Base-by-base conservation (phyloP, 2,113 vertebrate genomes). In the Macquaria ambigua region DNA sequence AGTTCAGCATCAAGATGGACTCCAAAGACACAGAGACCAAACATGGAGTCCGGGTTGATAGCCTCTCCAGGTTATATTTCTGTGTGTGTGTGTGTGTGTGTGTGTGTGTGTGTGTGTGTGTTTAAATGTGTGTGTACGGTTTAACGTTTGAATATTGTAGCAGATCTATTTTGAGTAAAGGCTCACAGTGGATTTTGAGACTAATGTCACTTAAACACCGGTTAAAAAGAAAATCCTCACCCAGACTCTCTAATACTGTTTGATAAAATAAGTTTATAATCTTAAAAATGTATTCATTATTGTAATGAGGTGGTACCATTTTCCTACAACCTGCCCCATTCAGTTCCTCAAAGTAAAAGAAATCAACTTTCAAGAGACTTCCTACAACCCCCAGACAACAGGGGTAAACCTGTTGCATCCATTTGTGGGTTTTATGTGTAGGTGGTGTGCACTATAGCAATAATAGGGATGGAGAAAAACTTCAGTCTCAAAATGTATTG, bases 1-100 rank as follows among this genome's bases (percentile, higher is more conserved):
- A 97, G 82, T 99, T 99, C 94, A 96, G 53, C 81, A 97, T 99
- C 85, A 98, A 97, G 90, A 98, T 99, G 94, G 98, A 98, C 89
- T 97, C 94, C 90, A 99, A 97, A 91, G 96, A 98, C 48, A 99
- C 98, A 0, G 98, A 99, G 90, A 99, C 97, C 0, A 97, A 98
- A 87, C 96, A 99, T 0, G 98, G 98, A 23, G 93, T 99, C 83
- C 96, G 97, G 73, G 96, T 99, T 0, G 98, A 99, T 88, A 99
- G 97, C 93, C 97, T 99, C 84, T 98, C 94, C 88, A 96, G 95
- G 95, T 95, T 52, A 61, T 28, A 59, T 20, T 70, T 70, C 1
- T 77, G 23, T 72, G 28, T 31, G 28, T 31, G 28, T 31, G 28
- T 77, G 11, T 74, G 52, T 46, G 8, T 69, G 37, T 77, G 3